Conservation (phyloP, 2,888 invertebrate species). For the Priocnemis perturbator region DNA sequence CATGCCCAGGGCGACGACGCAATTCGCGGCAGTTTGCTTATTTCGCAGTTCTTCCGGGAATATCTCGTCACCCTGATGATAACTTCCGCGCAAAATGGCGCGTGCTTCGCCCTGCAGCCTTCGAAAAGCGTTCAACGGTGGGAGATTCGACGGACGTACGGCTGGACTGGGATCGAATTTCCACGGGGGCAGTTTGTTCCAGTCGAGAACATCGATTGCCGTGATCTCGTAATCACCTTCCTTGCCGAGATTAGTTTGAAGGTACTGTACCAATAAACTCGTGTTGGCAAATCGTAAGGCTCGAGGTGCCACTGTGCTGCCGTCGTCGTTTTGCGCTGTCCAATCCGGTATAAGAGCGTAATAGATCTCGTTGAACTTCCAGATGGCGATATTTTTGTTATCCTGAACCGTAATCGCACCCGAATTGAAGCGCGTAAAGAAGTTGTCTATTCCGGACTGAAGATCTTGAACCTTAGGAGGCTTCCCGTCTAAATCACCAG, state of each 20-base stretch:
- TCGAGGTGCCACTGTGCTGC: slow-evolving; percentile 32
- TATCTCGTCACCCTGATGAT: slow-evolving; percentile 63
- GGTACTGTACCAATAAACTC: slow-evolving; percentile 41
- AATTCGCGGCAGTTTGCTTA: slow-evolving; percentile 66
- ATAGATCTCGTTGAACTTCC: slow-evolving; percentile 57
- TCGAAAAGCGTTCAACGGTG: slow-evolving; percentile 67
- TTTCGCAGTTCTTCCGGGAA: slow-evolving; percentile 62
- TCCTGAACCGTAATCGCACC: slow-evolving; percentile 56
- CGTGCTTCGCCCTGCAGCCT: slow-evolving; percentile 62
- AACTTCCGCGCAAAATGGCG: slow-evolving; percentile 63
- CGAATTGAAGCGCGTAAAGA: slow-evolving; percentile 56
- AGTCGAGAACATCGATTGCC: slow-evolving; percentile 62
- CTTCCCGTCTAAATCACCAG: slow-evolving; percentile 57
- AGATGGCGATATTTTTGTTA: slow-evolving; percentile 57
- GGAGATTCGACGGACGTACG: slow-evolving; percentile 64
- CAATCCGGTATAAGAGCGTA: slow-evolving; percentile 61
- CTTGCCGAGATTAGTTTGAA: slow-evolving; percentile 40
- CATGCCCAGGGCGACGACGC: slow-evolving; percentile 66
- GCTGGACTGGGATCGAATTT: slow-evolving; percentile 65
- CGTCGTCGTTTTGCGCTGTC: slow-evolving; percentile 1
- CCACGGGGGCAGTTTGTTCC: slow-evolving; percentile 62
- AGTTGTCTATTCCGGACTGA: slow-evolving; percentile 54
- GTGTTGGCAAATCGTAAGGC: slow-evolving; percentile 54
- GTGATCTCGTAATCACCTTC: slow-evolving; percentile 66
- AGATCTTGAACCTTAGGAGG: slow-evolving; percentile 57